Conservation (phyloP, 2,113 vertebrate genomes). For the Amia ocellicauda region DNA sequence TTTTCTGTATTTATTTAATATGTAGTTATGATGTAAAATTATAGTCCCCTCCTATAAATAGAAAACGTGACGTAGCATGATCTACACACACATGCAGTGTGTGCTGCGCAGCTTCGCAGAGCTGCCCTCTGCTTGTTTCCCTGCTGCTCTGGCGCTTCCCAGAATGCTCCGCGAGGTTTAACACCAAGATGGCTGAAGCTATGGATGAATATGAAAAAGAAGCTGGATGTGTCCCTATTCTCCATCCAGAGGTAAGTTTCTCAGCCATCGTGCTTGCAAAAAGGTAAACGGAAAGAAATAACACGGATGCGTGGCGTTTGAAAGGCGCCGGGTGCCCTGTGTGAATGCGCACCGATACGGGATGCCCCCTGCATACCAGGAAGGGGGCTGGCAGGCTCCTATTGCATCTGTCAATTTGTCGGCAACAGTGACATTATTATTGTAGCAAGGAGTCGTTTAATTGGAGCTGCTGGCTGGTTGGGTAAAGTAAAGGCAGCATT, state of each 20-base stretch:
- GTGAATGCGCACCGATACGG: not conserved
- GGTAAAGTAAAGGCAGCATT: too few relatives aligned
- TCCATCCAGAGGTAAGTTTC: slow-evolving; percentile 86
- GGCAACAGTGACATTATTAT: slow-evolving; percentile 24
- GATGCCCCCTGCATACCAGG: not conserved
- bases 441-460: not conserved
- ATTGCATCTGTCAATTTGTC: slow-evolving; percentile 28
- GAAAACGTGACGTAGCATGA: too few relatives aligned
- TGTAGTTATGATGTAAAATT: too few relatives aligned
- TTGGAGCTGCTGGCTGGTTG: too few relatives aligned
- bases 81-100: too few relatives aligned
- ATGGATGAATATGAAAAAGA: slow-evolving; percentile 92
- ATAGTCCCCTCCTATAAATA: too few relatives aligned
- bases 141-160: slow-evolving; percentile 56
- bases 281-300: not conserved
- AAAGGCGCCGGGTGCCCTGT: not conserved
- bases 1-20: too few relatives aligned
- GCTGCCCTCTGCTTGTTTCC: slow-evolving; percentile 32
- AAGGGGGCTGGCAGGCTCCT: slow-evolving; percentile 19
- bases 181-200: slow-evolving; percentile 93
- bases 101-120: not conserved
- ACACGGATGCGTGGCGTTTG: not conserved
- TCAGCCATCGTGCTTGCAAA: not conserved
- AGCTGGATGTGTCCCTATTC: slow-evolving; percentile 88
- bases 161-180: slow-evolving; percentile 80